These are phyloP conservation scores for Monochamus saltuarius DNA, from an alignment of 1,140 invertebrate species.

Conservation along the genomic window DNA sequence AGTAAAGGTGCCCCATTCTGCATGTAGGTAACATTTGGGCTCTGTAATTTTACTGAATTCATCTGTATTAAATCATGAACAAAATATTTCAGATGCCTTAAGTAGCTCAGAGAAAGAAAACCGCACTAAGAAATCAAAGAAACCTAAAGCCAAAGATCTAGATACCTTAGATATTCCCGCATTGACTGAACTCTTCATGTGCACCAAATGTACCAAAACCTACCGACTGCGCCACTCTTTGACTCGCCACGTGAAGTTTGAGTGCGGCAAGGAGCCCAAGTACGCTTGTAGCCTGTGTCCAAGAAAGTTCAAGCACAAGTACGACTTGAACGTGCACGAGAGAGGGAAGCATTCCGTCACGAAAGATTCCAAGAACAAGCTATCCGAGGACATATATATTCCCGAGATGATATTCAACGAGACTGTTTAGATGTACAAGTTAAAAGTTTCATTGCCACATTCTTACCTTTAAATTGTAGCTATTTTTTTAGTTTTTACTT, in stretches of 20 bases:
- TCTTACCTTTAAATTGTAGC: neutral
- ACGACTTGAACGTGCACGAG: constrained; percentile 47
- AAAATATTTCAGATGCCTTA: too few relatives aligned
- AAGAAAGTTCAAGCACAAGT: constrained; percentile 49
- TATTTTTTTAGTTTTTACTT: too few relatives aligned
- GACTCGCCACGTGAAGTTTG: constrained; percentile 65
- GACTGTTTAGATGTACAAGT: neutral
- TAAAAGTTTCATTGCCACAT: too few relatives aligned
- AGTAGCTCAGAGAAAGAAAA: neutral
- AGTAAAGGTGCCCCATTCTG: too few relatives aligned
- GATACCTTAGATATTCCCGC: neutral
- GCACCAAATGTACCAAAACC: constrained; percentile 45
- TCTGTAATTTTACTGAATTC: too few relatives aligned
- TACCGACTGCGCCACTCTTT: constrained; percentile 57
- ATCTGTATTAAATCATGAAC: too few relatives aligned
- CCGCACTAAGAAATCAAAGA: neutral
- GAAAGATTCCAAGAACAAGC: constrained; percentile 11
- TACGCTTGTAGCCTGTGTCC: constrained; percentile 46
- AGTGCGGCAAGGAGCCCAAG: constrained; percentile 63
- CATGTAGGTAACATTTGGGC: too few relatives aligned
- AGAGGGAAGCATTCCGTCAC: constrained; percentile 36
- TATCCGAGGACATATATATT: neutral
- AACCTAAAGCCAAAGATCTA: neutral
- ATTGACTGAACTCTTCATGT: constrained; percentile 38
- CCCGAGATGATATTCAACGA: neutral